These are phyloP conservation scores for Tetrao urogallus DNA, from an alignment of 2,113 vertebrate genomes.

Conservation along the genomic window DNA sequence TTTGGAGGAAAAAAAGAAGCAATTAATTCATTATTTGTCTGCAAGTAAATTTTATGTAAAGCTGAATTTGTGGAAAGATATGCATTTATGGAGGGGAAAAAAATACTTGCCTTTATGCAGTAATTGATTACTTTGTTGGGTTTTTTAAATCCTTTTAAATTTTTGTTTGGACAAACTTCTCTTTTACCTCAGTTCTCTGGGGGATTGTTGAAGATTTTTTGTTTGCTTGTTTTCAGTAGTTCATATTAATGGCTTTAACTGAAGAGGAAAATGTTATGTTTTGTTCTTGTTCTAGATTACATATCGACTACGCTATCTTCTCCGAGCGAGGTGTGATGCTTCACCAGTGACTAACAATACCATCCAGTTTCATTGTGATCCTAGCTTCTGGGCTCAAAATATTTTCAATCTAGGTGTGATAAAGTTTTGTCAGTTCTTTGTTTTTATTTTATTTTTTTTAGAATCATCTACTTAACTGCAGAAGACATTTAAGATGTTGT, in stretches of 20 bases:
- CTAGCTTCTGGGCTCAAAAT: constrained; percentile 87
- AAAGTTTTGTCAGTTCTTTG: neutral
- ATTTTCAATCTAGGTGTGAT: constrained; percentile 86
- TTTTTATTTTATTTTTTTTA: neutral
- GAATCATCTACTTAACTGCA: neutral
- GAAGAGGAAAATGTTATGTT: neutral
- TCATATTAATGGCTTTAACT: neutral
- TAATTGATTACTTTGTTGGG: neutral
- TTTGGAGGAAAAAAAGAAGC: neutral
- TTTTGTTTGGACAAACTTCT: neutral
- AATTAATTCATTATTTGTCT: neutral
- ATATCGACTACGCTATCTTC: constrained; percentile 80
- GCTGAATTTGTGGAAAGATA: neutral
- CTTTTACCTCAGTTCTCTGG: neutral
- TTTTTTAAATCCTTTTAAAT: neutral
- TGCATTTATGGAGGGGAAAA: neutral
- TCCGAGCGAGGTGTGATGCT: constrained; percentile 84
- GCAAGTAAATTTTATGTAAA: neutral
- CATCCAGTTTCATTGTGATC: constrained; percentile 87
- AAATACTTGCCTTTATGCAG: neutral
- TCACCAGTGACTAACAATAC: constrained; percentile 81
- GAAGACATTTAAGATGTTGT: neutral
- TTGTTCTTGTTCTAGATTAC: constrained; percentile 78
- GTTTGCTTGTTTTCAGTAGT: neutral
- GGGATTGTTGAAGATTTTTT: neutral